Percentiles rank a stretch among this genome's conserved stretches.
phyloP scores from a whole-genome alignment of 2,113 vertebrate species.

The Dicaeum eximium region DNA sequence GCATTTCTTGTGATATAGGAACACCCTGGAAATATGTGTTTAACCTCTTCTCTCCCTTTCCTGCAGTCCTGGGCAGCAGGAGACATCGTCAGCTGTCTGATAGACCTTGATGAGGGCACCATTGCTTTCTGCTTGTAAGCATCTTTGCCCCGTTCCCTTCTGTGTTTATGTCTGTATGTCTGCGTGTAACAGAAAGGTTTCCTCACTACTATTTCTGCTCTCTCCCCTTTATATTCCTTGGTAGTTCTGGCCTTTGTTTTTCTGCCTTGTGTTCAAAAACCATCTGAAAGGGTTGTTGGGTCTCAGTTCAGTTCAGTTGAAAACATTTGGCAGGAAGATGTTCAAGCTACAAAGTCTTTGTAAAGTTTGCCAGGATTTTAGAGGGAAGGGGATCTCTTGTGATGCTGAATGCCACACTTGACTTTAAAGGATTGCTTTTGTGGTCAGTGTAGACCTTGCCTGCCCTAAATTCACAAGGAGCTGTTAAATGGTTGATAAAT shows the following conservation, averaged over 20 bases:
- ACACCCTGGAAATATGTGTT: neutral
- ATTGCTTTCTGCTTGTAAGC: conserved; percentile 96
- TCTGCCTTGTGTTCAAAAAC: neutral
- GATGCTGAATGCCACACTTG: neutral
- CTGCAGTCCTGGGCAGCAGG: conserved; percentile 94
- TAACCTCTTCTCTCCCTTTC: conserved; percentile 3
- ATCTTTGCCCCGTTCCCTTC: neutral
- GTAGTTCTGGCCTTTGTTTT: neutral
- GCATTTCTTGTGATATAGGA: neutral
- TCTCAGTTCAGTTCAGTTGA: neutral
- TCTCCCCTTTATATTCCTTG: neutral
- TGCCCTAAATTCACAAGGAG: neutral
- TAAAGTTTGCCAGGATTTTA: neutral
- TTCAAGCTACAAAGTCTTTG: neutral
- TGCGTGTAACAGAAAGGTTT: neutral
- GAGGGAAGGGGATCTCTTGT: neutral
- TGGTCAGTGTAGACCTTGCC: neutral
- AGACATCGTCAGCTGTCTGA: conserved; percentile 96
- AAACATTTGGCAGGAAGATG: neutral
- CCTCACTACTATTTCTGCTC: neutral
- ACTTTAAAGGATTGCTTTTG: neutral
- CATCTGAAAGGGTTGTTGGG: neutral
- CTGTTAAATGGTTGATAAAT: neutral
- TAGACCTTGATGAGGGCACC: conserved; percentile 91
- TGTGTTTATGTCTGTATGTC: neutral